Percentiles rank a stretch among this genome's conserved stretches.
Conservation (phyloP, 2,888 invertebrate genomes). For the Epiblema foenella region DNA sequence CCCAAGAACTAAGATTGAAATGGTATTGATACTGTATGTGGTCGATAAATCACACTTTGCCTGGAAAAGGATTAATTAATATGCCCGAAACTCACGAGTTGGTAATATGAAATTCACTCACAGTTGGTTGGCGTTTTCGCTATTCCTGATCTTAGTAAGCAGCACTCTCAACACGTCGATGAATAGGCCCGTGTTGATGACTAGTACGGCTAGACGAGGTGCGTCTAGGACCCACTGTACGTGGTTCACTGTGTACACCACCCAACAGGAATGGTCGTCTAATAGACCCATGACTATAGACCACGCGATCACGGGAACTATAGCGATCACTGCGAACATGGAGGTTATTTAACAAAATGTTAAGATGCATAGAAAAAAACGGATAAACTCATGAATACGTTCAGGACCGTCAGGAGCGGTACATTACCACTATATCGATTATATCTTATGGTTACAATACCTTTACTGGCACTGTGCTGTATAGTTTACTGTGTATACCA, state of each 20-base stretch:
- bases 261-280: conserved; percentile 86
- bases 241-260: conserved; percentile 80
- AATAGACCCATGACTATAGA: conserved; percentile 76
- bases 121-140: conserved; percentile 80
- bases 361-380: no score
- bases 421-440: no score
- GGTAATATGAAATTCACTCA: conserved; percentile 53
- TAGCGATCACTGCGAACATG: conserved; percentile 68
- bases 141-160: conserved; percentile 85
- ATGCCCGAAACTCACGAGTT: no score
- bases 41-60: no score
- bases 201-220: conserved; percentile 84
- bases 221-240: conserved; percentile 87
- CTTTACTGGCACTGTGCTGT: no score
- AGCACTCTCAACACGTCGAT: conserved; percentile 87
- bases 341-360: not conserved
- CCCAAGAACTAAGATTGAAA: no score
- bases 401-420: no score
- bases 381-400: no score
- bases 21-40: no score
- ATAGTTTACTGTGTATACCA: no score
- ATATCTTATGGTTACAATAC: no score
- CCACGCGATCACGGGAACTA: conserved; percentile 85
- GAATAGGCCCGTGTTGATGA: conserved; percentile 85
- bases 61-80: no score